Evolutionary conservation across 2,888 invertebrate species (phyloP), one percentile per base, ranked within the genome.

Genomic region (Dermolepida albohirtum): DNA sequence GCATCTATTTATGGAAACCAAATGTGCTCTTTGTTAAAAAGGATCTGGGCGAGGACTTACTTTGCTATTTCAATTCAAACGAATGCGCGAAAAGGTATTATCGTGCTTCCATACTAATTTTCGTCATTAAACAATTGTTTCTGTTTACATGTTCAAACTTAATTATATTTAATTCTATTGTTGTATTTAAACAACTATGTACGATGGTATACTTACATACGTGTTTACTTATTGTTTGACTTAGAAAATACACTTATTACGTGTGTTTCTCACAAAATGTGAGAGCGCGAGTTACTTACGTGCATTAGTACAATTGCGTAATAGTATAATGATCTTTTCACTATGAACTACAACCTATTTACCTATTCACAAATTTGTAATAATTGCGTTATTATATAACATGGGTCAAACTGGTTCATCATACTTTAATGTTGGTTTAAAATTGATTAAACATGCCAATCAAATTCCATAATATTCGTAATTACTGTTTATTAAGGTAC

Each of bases 201-300:
- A 62, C 14, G 29, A n/a, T 34, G 34, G 8, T 34, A 34, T 34
- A 34, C 34, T 34, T 34, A 34, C 34, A 10, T 34, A 8, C 6
- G 29, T 47, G 44, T 29, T 29, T 17, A 11, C 47, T 47, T 34
- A 62, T 62, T 59, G 34, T 62, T 47, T 34, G 7, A 47, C 5
- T 39, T 47, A 17, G 34, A 62, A 62, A 47, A 47, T 62, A 54
- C 40, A 14, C 17, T 62, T 49, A 47, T 62, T 62, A 47, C 59
- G 59, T 47, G 34, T 47, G 10, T 49, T 62, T 62, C 59, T 62
- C 59, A 62, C 47, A 62, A 62, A 62, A 62, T 62, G 59, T 62
- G 59, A 62, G 59, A 62, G 59, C 40, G 55, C 41, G 41, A 16
- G 43, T 47, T 54, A 39, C 12, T 47, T 34, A 7, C 34, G 1